Base-by-base conservation (phyloP, 2,888 invertebrate species). In the Odontocolon sp. region DNA sequence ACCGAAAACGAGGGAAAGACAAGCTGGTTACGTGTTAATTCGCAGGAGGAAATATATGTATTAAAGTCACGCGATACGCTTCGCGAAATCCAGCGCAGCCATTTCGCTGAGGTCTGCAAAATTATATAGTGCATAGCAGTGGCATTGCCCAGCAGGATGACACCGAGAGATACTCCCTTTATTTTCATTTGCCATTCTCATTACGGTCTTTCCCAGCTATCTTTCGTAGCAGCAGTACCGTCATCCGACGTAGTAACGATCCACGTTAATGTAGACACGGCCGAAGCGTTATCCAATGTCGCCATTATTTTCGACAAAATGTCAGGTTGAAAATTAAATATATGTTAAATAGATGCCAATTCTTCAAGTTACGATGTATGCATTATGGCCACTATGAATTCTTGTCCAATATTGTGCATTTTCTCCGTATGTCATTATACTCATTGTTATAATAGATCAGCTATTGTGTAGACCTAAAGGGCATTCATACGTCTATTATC, bases 21-120 rank as follows among this genome's bases (percentile, higher is more conserved):
- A 75, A 67, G 54, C 45, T 42, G 64, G 64, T 68, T 64, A 72
- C 68, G 77, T 72, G 72, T 68, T 77, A 72, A 77, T 77, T 57
- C 64, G 28, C 38, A 16, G 52, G 72, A 50, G 50, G 64, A 56
- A 77, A 69, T 68, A 64, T 45, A 52, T 57, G 56, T 42, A 59
- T 57, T 68, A 72, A 68, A 72, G 64, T 57, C 72, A 77, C 63
- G 72, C 63, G 68, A 72, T 77, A 67, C 36, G 31, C 36, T 23
- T 5, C n/a, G 26, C 52, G 28, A 50, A 50, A 52, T 28, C 16
- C 52, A 26, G n/a, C 50, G 5, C 16, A 28, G 61, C 57, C 47
- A 56, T 68, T 68, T 33, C 57, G 18, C 18, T 38, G 33, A 45
- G 28, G 33, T 38, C 33, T 26, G 64, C 33, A 36, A 77, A 71